phyloP scores from a whole-genome alignment of 2,113 vertebrate genomes.

The Parus major region DNA sequence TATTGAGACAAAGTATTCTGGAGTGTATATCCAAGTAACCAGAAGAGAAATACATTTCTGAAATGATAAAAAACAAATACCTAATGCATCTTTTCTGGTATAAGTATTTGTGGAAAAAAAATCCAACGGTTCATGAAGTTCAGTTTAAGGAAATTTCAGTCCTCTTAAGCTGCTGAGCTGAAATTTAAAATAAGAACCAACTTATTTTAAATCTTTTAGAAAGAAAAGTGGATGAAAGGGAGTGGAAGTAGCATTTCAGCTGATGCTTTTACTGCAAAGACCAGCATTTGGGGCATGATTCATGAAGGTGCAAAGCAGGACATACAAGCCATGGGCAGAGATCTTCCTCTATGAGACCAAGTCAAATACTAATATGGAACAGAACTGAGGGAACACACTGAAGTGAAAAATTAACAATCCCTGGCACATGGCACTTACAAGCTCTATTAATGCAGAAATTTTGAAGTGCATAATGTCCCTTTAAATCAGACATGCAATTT shows the following conservation, averaged over 20 bases:
- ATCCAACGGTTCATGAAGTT: background rate
- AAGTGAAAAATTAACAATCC: background rate
- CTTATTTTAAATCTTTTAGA: background rate
- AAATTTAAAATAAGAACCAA: background rate
- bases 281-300: background rate
- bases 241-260: background rate
- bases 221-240: background rate
- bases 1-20: background rate
- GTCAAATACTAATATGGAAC: rapidly evolving
- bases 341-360: background rate
- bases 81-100: background rate
- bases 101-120: background rate
- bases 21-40: background rate
- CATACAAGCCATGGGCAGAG: background rate
- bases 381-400: background rate
- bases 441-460: background rate
- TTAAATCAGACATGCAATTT: conserved; percentile 20
- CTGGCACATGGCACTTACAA: background rate
- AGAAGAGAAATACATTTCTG: background rate
- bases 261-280: background rate
- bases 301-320: background rate
- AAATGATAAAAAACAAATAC: background rate
- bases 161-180: background rate
- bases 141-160: background rate
- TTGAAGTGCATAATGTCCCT: background rate